These are phyloP conservation scores for Pteropus rufus DNA, from an alignment of 2,797 vertebrate genomes.

Conservation along the genomic window DNA sequence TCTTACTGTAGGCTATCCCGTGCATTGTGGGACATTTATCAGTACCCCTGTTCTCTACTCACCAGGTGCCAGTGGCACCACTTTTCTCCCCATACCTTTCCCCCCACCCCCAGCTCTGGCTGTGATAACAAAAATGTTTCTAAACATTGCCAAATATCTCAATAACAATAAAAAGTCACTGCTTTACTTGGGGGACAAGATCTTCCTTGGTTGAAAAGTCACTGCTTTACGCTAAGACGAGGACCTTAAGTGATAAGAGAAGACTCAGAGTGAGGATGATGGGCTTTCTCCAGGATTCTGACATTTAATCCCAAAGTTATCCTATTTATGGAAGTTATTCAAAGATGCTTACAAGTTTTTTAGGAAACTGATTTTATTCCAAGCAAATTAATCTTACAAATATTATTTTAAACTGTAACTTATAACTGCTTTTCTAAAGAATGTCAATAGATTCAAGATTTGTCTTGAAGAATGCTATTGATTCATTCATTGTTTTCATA, in stretches of 20 bases:
- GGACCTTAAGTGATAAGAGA: not conserved
- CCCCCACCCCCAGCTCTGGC: no score
- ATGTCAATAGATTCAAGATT: not conserved
- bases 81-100: not conserved
- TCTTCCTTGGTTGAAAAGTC: not conserved
- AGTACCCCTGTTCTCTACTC: not conserved
- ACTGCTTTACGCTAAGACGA: not conserved
- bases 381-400: not conserved
- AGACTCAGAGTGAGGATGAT: not conserved
- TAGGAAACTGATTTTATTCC: constrained; percentile 5
- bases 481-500: not conserved
- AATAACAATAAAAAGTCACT: no score
- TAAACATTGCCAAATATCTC: not conserved
- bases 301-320: not conserved
- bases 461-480: not conserved
- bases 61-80: not conserved
- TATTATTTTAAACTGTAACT: constrained; percentile 1
- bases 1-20: not conserved
- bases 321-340: not conserved
- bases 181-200: not conserved
- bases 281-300: not conserved
- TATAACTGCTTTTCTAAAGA: not conserved
- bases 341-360: not conserved
- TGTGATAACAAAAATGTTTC: not conserved
- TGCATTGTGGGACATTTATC: not conserved